Percentiles rank a stretch among this genome's conserved stretches.
Conservation (phyloP, 2,797 vertebrate genomes). For the Pachyuromys duprasi region DNA sequence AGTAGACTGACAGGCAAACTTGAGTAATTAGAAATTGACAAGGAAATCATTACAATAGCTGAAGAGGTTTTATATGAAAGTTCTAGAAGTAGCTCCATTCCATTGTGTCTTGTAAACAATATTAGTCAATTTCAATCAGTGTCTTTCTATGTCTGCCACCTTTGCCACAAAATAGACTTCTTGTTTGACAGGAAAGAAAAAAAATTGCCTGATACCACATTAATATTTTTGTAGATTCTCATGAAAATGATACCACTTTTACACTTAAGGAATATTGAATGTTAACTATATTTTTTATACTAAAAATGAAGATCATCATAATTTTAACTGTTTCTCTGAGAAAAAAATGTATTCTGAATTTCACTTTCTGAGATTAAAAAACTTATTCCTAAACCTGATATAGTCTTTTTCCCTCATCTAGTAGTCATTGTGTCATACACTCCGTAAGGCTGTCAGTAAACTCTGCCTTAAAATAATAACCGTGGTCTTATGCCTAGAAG, state of each 20-base stretch:
- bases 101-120: conserved; percentile 29
- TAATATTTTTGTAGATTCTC: conserved; percentile 38
- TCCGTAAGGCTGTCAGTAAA: not conserved
- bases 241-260: conserved; percentile 11
- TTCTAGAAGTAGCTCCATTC: not conserved
- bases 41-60: not conserved
- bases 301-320: not conserved
- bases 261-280: conserved; percentile 12
- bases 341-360: conserved; percentile 41
- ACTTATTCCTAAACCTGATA: not conserved
- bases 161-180: conserved; percentile 33
- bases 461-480: not conserved
- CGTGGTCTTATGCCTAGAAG: conserved; percentile 24
- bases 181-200: conserved; percentile 20
- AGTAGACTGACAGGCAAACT: conserved; percentile 24
- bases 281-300: conserved; percentile 12
- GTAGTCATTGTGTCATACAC: not conserved
- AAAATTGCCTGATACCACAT: not conserved
- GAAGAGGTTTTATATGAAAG: conserved; percentile 8
- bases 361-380: conserved; percentile 19
- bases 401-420: not conserved
- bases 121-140: not conserved
- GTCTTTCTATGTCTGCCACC: not conserved
- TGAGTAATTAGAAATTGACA: conserved; percentile 49
- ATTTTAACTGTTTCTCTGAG: conserved; percentile 1